Base-by-base conservation (phyloP, 2,888 invertebrate genomes). In the Allacma fusca region DNA sequence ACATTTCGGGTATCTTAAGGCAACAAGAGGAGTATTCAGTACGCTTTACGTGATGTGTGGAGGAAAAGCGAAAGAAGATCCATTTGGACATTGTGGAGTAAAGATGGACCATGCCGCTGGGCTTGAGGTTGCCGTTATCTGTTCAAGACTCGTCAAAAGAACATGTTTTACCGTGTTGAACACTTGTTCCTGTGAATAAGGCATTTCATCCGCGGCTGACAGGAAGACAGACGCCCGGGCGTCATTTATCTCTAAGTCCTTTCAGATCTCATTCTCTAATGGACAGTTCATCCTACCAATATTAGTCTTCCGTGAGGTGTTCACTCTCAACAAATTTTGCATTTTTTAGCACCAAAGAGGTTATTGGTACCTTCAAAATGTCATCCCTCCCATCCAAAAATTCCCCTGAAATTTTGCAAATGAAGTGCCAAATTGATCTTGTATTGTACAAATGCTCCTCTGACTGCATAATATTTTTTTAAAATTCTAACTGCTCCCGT, bases 211-310 rank as follows among this genome's bases (percentile, higher is more conserved):
- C 9, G 19, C 50, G 40, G 5, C 19, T 50, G 50, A 50, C 50
- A 50, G n/a, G 50, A 50, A 62, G 26, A 62, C 62, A 29, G 65
- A 65, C 65, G 26, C 65, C 65, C 65, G 65, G 65, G 65, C 28
- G 65, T 65, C 65, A 19, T 65, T 24, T 65, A 28, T 65, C 26
- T 65, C 26, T 2, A 50, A 50, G n/a, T 50, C 50, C 50, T 50
- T 50, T 50, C 50, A 50, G 50, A 5, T 50, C 50, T 50, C n/a
- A 50, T 5, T 50, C 16, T 16, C 9, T 34, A 34, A 34, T 34
- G 34, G 34, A 34, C 34, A 34, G 34, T 34, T 34, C 34, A 7
- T 34, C 34, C 34, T 7, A 34, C 34, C 34, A 34, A 34, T 34
- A 34, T 34, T 34, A 34, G 34, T 34, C 34, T 34, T 34, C 34